Evolutionary conservation across 2,888 invertebrate species (phyloP), one percentile per base, ranked within the genome.

Genomic region (Sphinx pinastri): DNA sequence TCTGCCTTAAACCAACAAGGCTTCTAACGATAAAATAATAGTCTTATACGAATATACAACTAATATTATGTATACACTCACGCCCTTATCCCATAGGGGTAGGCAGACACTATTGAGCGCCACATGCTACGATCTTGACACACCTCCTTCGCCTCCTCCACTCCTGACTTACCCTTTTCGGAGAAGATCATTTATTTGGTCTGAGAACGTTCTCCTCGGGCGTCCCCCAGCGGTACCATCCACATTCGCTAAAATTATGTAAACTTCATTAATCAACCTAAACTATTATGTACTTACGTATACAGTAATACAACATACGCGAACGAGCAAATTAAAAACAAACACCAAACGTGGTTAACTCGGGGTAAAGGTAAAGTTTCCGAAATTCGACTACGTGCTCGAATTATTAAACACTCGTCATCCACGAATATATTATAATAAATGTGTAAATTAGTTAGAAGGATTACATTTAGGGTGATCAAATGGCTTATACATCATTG

Each of bases 341-440:
- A 63, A 63, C 49, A 63, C 63, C 47, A 63, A 63, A 49, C 63
- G 47, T 63, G 49, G 63, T 63, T 47, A 49, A 13, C 49, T 19
- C 47, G 45, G 47, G 47, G 63, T 49, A 63, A 19, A 63, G 63
- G 49, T 63, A 63, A 63, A 63, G 63, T 63, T 63, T 47, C 19
- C 47, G 63, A 63, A 63, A 63, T 63, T 49, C 49, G 49, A 16
- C 19, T 16, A 63, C 63, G 63, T 63, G 63, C 63, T 19, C 49
- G 63, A 49, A 63, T 63, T 63, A 63, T 63, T 63, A 63, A 49
- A 63, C 63, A 25, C 47, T 63, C 63, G 49, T 63, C 63, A 63
- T 19, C 47, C 13, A 49, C 47, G 63, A 63, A 63, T 63, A 49
- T 45, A 45, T 12, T 19, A 19, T 63, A 63, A 63, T 19, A 16